Conservation (phyloP, 2,888 invertebrate species). For the Fragum fragum region DNA sequence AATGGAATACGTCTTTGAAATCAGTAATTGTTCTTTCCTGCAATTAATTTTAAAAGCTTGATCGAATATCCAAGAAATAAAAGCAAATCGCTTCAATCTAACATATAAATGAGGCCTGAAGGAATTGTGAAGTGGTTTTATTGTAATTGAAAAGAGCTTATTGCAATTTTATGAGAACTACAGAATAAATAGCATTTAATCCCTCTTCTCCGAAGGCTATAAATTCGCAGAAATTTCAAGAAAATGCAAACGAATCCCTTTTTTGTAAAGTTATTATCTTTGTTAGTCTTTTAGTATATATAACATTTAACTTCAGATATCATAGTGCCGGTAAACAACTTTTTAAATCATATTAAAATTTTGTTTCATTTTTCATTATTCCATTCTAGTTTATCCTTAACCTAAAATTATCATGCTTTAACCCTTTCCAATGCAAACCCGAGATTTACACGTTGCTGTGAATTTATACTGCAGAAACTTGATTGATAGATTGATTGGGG, state of each 20-base stretch:
- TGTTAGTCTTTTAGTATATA: no score
- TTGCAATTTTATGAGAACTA: not conserved
- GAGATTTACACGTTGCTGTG: no score
- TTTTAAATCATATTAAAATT: no score
- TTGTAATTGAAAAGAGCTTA: conserved; percentile 3
- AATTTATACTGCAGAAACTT: no score
- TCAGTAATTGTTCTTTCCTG: not conserved
- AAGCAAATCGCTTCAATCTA: not conserved
- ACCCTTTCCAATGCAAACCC: no score
- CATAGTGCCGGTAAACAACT: no score
- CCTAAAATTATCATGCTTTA: no score
- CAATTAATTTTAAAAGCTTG: not conserved
- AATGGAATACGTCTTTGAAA: not conserved
- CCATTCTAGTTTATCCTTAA: no score
- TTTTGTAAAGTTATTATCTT: no score
- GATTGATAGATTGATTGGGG: no score
- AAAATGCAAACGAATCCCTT: not conserved
- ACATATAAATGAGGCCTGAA: not conserved
- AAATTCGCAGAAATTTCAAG: not conserved
- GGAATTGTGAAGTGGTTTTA: conserved; percentile 1
- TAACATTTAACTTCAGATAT: no score
- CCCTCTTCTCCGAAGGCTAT: not conserved
- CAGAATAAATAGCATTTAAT: conserved; percentile 6
- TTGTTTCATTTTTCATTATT: no score
- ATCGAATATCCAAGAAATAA: not conserved